These are phyloP conservation scores for Orthosia incerta DNA, from an alignment of 2,888 invertebrate species.

Conservation along the genomic window DNA sequence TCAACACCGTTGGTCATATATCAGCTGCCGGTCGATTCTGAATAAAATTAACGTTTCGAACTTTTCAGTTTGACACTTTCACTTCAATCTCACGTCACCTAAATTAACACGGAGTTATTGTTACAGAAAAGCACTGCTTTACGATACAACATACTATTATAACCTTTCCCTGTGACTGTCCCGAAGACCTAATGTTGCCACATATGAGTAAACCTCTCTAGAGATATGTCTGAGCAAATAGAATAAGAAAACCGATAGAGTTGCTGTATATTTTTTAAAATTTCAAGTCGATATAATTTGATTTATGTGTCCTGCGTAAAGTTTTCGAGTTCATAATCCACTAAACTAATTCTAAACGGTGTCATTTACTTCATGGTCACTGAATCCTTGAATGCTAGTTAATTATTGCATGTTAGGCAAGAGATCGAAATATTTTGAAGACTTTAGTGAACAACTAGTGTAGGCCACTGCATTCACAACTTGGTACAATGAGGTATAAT, in stretches of 20 bases:
- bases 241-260: constrained; percentile 16
- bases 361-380: constrained; percentile 11
- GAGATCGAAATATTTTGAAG: neutral
- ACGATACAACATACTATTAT: too few relatives aligned
- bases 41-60: too few relatives aligned
- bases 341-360: constrained; percentile 21
- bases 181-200: neutral
- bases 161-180: neutral
- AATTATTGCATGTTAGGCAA: neutral
- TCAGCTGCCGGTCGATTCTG: too few relatives aligned
- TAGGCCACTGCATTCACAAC: neutral
- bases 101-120: too few relatives aligned
- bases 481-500: neutral
- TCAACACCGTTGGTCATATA: too few relatives aligned
- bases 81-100: too few relatives aligned
- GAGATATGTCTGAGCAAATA: neutral
- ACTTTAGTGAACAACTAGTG: neutral
- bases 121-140: too few relatives aligned
- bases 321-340: constrained; percentile 26
- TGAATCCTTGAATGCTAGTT: neutral
- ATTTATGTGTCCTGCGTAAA: constrained; percentile 44
- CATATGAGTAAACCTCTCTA: neutral
- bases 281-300: constrained; percentile 25
- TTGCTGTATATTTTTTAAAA: constrained; percentile 24
- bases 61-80: too few relatives aligned